Evolutionary conservation across 1,140 invertebrate genomes (phyloP).

Genomic region (Pseudomyrmex sp.): DNA sequence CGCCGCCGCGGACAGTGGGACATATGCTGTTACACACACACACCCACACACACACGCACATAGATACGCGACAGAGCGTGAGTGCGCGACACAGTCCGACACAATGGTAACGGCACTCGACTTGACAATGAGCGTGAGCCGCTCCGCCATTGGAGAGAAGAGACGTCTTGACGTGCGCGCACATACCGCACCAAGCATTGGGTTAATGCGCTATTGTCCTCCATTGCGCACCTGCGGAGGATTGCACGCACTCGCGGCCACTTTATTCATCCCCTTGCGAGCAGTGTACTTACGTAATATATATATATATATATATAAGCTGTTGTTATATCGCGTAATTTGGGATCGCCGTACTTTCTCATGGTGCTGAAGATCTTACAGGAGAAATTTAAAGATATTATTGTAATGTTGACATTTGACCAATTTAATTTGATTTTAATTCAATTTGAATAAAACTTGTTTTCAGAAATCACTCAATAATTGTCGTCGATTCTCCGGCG

Average conservation of each 20-base stretch:
- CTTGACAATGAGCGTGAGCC: conserved; percentile 71
- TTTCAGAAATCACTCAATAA: too few relatives aligned
- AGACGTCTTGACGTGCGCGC: conserved; percentile 58
- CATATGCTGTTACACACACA: not conserved
- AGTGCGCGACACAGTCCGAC: conserved; percentile 50
- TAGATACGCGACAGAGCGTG: conserved; percentile 69
- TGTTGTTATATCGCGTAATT: not conserved
- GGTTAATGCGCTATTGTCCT: conserved; percentile 73
- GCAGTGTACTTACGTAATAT: conserved; percentile 65
- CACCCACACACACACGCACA: conserved; percentile 35
- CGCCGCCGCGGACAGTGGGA: conserved; percentile 18
- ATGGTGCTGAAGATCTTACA: too few relatives aligned
- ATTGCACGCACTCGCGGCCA: conserved; percentile 64
- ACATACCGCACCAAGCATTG: conserved; percentile 30
- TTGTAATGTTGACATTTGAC: too few relatives aligned
- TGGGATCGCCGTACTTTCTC: not conserved
- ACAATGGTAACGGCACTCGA: conserved; percentile 71
- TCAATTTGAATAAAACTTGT: too few relatives aligned
- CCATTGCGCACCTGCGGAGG: conserved; percentile 63
- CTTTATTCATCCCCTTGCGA: conserved; percentile 39
- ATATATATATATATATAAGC: not conserved
- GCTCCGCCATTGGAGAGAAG: conserved; percentile 66
- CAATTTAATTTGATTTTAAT: too few relatives aligned
- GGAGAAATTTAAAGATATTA: too few relatives aligned
- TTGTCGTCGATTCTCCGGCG: too few relatives aligned